Percentiles rank a stretch among this genome's conserved stretches.
These are phyloP conservation scores for Cydia strobilella DNA, from an alignment of 1,140 invertebrate genomes.

Conservation along the genomic window DNA sequence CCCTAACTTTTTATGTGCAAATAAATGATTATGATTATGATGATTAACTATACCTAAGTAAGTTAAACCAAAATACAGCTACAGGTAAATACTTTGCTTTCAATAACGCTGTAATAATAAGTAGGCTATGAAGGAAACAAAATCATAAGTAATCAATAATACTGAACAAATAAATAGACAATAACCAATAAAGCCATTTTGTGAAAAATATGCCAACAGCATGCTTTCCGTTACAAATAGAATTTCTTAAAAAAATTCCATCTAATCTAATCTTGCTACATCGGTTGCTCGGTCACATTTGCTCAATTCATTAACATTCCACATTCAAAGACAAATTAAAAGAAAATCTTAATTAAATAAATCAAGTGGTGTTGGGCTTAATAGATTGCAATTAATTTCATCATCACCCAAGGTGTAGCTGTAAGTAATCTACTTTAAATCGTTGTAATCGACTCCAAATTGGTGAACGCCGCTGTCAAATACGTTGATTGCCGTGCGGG, in stretches of 20 bases:
- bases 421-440: conserved; percentile 7
- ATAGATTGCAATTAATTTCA: conserved; percentile 14
- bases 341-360: conserved; percentile 21
- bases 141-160: too few species aligned
- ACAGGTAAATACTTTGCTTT: too few species aligned
- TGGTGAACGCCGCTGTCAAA: conserved; percentile 18
- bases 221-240: not conserved
- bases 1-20: too few species aligned
- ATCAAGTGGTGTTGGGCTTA: conserved; percentile 16
- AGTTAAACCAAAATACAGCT: too few species aligned
- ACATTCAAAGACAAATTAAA: conserved; percentile 17
- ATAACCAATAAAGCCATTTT: not conserved
- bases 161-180: not conserved
- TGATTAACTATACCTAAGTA: too few species aligned
- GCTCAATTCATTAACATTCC: conserved; percentile 25
- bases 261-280: conserved; percentile 6
- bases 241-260: conserved; percentile 17
- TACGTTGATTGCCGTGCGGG: conserved; percentile 16
- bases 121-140: too few species aligned
- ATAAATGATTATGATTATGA: too few species aligned
- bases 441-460: conserved; percentile 6
- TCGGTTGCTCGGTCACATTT: not conserved
- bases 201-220: not conserved
- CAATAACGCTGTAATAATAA: too few species aligned
- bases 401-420: not conserved